phyloP scores from a whole-genome alignment of 2,888 invertebrate genomes.

The Nineta flava region DNA sequence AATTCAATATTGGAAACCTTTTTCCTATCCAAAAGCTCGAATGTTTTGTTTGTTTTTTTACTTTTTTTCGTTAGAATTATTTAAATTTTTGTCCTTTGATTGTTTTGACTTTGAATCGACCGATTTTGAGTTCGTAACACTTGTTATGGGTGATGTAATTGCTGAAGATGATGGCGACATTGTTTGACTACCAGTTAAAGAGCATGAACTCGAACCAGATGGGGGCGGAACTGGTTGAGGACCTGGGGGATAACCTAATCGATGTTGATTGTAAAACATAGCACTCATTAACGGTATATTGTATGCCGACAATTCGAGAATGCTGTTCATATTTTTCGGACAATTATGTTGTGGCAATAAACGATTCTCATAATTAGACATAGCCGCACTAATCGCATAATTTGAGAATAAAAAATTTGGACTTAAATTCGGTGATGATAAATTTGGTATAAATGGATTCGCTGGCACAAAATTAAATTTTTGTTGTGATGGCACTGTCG shows the following conservation, averaged over 20 bases:
- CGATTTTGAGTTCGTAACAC: no score
- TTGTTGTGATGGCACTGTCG: slow-evolving; percentile 14
- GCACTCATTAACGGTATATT: slow-evolving; percentile 2
- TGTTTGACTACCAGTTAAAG: no score
- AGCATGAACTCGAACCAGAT: no score
- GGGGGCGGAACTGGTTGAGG: background rate
- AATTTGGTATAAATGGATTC: slow-evolving; percentile 28
- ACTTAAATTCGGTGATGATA: slow-evolving; percentile 24
- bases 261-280: slow-evolving; percentile 1
- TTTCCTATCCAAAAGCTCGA: no score
- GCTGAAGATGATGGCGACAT: no score
- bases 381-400: slow-evolving; percentile 19
- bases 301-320: background rate
- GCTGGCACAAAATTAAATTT: slow-evolving; percentile 26
- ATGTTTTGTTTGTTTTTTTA: no score
- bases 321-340: background rate
- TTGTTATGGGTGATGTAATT: no score
- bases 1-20: no score
- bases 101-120: no score
- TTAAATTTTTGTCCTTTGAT: no score
- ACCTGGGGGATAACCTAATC: background rate
- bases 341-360: background rate
- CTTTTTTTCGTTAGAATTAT: no score
- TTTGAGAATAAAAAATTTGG: slow-evolving; percentile 24
- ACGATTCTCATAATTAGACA: slow-evolving; percentile 25